Conservation (phyloP, 2,797 vertebrate species). For the Eulemur mongoz region DNA sequence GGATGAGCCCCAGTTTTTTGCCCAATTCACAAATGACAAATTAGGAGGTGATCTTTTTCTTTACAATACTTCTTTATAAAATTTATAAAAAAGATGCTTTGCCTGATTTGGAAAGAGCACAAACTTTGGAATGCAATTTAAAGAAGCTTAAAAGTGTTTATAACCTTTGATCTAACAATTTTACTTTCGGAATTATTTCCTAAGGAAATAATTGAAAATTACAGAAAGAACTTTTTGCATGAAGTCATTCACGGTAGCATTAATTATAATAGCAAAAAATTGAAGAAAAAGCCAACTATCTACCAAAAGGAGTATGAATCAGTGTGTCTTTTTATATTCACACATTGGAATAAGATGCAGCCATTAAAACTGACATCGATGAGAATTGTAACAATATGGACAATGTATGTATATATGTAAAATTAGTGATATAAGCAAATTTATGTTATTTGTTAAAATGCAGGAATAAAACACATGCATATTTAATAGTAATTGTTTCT, state of each 20-base stretch:
- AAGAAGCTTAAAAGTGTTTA: slow-evolving; percentile 7
- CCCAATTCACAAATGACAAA: neutral
- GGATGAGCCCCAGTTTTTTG: neutral
- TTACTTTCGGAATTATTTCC: slow-evolving; percentile 48
- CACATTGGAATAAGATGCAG: neutral
- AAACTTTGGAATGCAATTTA: slow-evolving; percentile 1
- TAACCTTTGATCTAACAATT: slow-evolving; percentile 8
- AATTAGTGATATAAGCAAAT: neutral
- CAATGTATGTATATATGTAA: neutral
- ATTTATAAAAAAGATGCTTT: neutral
- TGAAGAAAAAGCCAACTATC: neutral
- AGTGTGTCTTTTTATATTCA: neutral
- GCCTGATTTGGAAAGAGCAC: neutral
- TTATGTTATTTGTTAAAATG: neutral
- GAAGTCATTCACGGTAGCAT: neutral
- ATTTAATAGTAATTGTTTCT: neutral
- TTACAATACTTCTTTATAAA: neutral
- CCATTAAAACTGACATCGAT: neutral
- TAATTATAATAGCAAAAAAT: slow-evolving; percentile 1
- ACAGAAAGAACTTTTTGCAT: neutral
- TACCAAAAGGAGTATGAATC: neutral
- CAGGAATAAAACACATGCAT: neutral
- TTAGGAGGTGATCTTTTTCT: slow-evolving; percentile 5
- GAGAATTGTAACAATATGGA: neutral
- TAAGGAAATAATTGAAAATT: slow-evolving; percentile 47